Base-by-base conservation (phyloP, 2,797 vertebrate species). In the Tenualosa thibaudeaui region DNA sequence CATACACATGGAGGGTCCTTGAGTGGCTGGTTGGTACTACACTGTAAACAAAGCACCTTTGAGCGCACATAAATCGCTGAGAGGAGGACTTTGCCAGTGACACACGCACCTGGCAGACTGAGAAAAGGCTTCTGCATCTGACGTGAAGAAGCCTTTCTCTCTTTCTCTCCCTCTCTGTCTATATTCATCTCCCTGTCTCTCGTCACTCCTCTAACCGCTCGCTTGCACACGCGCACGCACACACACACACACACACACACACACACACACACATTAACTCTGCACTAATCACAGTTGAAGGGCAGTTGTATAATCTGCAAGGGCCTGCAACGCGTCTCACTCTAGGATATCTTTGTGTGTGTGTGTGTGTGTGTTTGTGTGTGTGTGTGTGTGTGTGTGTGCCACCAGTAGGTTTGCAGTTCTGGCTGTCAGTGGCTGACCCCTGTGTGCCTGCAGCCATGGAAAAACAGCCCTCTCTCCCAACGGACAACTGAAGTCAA, bases 331-430 rank as follows among this genome's bases (percentile, higher is more conserved):
- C 37, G 17, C 37, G 68, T 75, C 37, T 75, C 37, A 75, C 37
- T 19, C 31, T 15, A 17, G 68, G 37, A 43, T 37, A 62, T 62
- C 58, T 24, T 62, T 62, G 51, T 46, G 46, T 46, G 46, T 46
- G 46, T 46, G 46, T 12, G 65, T 71, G 26, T 71, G 31, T 62
- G 56, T 40, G 4, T 68, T 12, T 49, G 15, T 56, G 37, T 60
- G 31, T 71, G 31, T 62, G 56, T 40, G 4, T 68, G n/a, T 49
- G 15, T 56, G 37, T 60, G 31, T 40, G 0, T 43, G 9, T 58
- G 58, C 58, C 58, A 62, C 58, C 58, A 62, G 22, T 62, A 62
- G 58, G 58, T 62, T 62, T 62, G n/a, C 58, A 62, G 58, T 62
- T 6, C 22, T 62, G 58, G 26, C 65, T 71, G 65, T 37, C 65